Base-by-base conservation (phyloP, 2,888 invertebrate genomes). In the Tachina fera region DNA sequence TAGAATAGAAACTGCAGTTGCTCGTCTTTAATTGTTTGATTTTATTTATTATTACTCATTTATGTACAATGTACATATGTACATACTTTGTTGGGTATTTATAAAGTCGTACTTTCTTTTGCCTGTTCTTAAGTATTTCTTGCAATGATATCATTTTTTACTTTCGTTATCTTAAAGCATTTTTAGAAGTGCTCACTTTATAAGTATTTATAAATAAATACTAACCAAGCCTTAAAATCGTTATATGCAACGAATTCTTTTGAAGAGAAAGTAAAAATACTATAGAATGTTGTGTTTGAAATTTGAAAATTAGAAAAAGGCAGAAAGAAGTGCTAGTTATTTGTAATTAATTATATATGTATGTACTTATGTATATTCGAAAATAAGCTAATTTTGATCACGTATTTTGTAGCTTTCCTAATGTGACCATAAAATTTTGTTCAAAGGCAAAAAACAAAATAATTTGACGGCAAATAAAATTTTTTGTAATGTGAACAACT, bases 71-170 rank as follows among this genome's bases (percentile, higher is more conserved):
- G 4, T 31, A 31, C 31, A 31, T 31, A 31, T 2, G n/a, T 31
- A 31, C 31, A 31, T 31, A 31, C 75, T 76, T 67, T 47, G 56
- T 14, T 67, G 45, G 19, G 1, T 45, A 63, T 63, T 65, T 56
- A 65, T 68, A 77, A 77, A n/a, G 78, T 61, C 61, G 41, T 74
- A 49, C 58, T 41, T 77, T 39, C 68, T 53, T n/a, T 16, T 39
- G 31, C 31, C 31, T 60, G 16, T 41, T 31, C 61, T 79, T 47
- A 47, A 56, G 31, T 71, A 41, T 75, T 70, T 75, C 53, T 76
- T 76, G 71, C 51, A 77, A 79, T 75, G 75, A 75, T 75, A 75
- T 75, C 75, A 75, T 53, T 75, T 51, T 51, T 49, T 51, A 63
- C 51, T 75, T 63, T 51, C 56, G 49, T 49, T 49, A 61, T 63